A percentile compares a stretch with the other conserved stretches of the same genome.
phyloP scores from a whole-genome alignment of 2,797 vertebrate species.

The Semaprochilodus insignis region DNA sequence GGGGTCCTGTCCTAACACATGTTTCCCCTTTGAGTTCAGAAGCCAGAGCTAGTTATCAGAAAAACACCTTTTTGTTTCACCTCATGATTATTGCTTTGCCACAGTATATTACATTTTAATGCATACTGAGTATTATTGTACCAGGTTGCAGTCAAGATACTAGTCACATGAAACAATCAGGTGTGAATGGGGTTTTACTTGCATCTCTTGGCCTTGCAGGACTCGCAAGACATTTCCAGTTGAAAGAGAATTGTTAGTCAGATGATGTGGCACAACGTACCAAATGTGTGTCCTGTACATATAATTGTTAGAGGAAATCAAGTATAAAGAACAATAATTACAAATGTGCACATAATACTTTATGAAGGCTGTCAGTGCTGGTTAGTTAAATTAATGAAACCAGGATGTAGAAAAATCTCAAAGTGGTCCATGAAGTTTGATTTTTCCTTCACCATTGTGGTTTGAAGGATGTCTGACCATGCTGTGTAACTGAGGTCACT shows the following conservation, averaged over 20 bases:
- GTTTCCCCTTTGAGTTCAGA: too few relatives aligned
- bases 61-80: too few relatives aligned
- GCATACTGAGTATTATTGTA: too few relatives aligned
- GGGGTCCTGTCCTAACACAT: too few relatives aligned
- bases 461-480: slow-evolving; percentile 7
- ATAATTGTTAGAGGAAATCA: background rate
- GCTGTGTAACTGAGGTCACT: background rate
- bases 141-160: too few relatives aligned
- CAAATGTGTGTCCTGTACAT: background rate
- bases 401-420: background rate
- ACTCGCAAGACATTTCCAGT: background rate
- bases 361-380: background rate
- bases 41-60: too few relatives aligned
- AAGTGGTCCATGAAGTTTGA: background rate
- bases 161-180: too few relatives aligned
- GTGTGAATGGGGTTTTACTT: background rate
- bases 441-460: background rate
- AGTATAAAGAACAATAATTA: background rate
- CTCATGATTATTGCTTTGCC: too few relatives aligned
- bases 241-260: background rate
- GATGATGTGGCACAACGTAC: background rate
- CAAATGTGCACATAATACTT: background rate
- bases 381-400: background rate
- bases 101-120: too few relatives aligned
- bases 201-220: background rate